Evolutionary conservation across 30 jellyfish, hydroid and myxozoan genomes (phyloP).

Genomic region (Chrysaora quinquecirrha): DNA sequence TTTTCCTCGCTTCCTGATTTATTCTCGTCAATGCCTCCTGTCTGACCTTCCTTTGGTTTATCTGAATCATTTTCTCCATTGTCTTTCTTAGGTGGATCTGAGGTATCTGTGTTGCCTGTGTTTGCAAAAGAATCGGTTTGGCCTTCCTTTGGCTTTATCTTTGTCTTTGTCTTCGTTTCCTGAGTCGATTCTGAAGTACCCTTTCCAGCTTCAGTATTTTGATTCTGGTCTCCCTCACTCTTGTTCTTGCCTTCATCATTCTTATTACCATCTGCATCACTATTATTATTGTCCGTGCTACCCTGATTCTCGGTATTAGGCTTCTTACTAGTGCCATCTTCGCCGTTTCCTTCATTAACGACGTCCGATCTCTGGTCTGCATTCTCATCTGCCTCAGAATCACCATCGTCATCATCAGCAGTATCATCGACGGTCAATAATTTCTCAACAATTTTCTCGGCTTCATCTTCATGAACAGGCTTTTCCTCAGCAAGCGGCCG

Average conservation of each 20-base stretch:
- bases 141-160: neutral
- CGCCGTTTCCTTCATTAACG: constrained; percentile 26
- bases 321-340: no score
- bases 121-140: neutral
- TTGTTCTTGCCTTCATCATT: constrained; percentile 17
- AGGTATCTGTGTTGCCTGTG: constrained; percentile 6
- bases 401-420: constrained; percentile 60
- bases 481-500: constrained; percentile 61
- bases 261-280: constrained; percentile 21
- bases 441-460: constrained; percentile 34
- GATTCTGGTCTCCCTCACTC: constrained; percentile 23
- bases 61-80: neutral
- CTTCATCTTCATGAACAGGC: constrained; percentile 11
- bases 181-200: neutral
- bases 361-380: constrained; percentile 59
- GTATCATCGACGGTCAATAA: constrained; percentile 26
- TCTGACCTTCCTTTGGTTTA: neutral
- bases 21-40: neutral
- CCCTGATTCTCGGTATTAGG: constrained; percentile 33
- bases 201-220: neutral
- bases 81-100: neutral
- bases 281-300: constrained; percentile 16
- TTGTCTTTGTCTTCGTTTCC: constrained; percentile 15
- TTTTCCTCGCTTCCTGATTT: no score
- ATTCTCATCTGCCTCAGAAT: constrained; percentile 60